Evolutionary conservation across 2,888 invertebrate genomes (phyloP).

Genomic region (Agelastica alni): DNA sequence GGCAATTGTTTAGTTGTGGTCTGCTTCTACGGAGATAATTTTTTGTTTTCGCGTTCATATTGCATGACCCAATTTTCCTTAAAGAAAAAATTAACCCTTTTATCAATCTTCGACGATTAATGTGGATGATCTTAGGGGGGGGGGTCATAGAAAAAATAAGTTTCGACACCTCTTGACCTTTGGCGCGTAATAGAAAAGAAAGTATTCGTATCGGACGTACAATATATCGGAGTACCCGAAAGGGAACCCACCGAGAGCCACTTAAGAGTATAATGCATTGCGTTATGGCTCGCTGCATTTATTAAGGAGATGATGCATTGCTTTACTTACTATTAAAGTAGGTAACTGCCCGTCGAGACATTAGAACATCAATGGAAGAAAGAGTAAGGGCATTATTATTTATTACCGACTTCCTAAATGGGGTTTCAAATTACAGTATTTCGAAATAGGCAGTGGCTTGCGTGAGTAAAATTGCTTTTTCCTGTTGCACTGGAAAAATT

Average conservation of each 20-base stretch:
- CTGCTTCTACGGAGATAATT: too few species aligned
- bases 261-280: slow-evolving; percentile 16
- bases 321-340: slow-evolving; percentile 26
- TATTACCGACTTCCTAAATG: slow-evolving; percentile 27
- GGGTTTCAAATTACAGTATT: slow-evolving; percentile 21
- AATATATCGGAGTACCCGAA: not conserved
- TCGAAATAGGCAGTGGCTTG: slow-evolving; percentile 5
- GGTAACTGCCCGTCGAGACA: slow-evolving; percentile 21
- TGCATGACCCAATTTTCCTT: too few species aligned
- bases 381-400: slow-evolving; percentile 24
- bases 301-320: slow-evolving; percentile 27
- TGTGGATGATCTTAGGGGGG: too few species aligned
- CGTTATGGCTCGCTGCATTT: slow-evolving; percentile 17
- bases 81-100: too few species aligned
- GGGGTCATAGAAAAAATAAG: too few species aligned
- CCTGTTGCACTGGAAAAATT: too few species aligned
- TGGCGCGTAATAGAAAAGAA: not conserved
- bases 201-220: slow-evolving; percentile 1
- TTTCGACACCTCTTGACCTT: not conserved
- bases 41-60: too few species aligned
- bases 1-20: too few species aligned
- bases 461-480: too few species aligned
- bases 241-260: slow-evolving; percentile 8
- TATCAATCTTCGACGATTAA: too few species aligned
- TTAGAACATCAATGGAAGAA: slow-evolving; percentile 26